Evolutionary conservation across 2,797 vertebrate genomes (phyloP).

Genomic region (Pangasius krempfi): DNA sequence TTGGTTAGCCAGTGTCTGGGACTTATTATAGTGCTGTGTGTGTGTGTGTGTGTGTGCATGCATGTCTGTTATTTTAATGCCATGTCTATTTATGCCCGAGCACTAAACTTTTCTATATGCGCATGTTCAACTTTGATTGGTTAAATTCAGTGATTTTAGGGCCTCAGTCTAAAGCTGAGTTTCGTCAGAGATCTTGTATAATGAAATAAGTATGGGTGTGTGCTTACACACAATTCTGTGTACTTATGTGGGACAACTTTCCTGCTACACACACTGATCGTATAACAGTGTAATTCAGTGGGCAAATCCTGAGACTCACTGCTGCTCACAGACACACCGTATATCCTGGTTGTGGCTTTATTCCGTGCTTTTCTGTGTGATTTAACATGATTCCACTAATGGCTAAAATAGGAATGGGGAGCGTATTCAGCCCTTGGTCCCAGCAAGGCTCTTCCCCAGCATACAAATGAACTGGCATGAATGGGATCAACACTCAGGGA

Average conservation of each 20-base stretch:
- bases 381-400: slow-evolving; percentile 67
- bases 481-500: slow-evolving; percentile 73
- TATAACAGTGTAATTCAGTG: slow-evolving; percentile 32
- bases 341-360: slow-evolving; percentile 59
- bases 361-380: slow-evolving; percentile 67
- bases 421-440: slow-evolving; percentile 72
- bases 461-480: slow-evolving; percentile 78
- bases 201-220: slow-evolving; percentile 44
- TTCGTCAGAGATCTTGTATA: slow-evolving; percentile 23
- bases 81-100: slow-evolving; percentile 52
- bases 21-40: slow-evolving; percentile 76
- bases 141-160: slow-evolving; percentile 34
- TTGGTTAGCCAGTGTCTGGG: slow-evolving; percentile 77
- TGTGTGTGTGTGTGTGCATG: slow-evolving; percentile 8
- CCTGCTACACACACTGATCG: slow-evolving; percentile 28
- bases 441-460: slow-evolving; percentile 64
- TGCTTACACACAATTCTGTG: slow-evolving; percentile 26
- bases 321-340: slow-evolving; percentile 16
- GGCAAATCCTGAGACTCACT: slow-evolving; percentile 52
- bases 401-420: slow-evolving; percentile 68
- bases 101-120: slow-evolving; percentile 38
- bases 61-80: slow-evolving; percentile 57
- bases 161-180: slow-evolving; percentile 16
- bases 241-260: slow-evolving; percentile 30
- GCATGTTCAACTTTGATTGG: slow-evolving; percentile 24